Evolutionary conservation across 2,113 vertebrate genomes (phyloP), one percentile per base, ranked within the genome.

Genomic region (Hoplias malabaricus): DNA sequence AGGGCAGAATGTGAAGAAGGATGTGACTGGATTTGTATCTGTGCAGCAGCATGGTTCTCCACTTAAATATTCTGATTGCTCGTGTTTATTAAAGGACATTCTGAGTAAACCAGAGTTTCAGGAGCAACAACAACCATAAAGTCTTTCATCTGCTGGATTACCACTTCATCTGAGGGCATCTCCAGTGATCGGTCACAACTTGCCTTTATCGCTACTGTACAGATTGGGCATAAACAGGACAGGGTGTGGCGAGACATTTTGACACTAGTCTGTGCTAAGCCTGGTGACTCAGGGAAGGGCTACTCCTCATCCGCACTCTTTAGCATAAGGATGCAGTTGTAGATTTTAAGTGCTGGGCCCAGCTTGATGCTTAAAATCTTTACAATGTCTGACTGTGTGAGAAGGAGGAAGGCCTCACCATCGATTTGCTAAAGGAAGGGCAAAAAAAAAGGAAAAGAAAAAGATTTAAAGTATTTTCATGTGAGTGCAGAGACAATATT

Each of bases 321-420:
- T 85, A 97, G 90, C 95, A 96, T 95, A 68, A 96, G 93, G 78
- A 97, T 97, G 78, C 95, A 94, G 13, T 95, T 96, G 88, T 94
- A 97, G 80, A 98, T 96, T 89, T 97, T 99, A 76, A 98, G 89
- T 27, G 95, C 96, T 2, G 96, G 96, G 10, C 95, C 96, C 63
- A 96, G 90, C 82, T 98, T 96, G 87, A 98, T 94, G 73, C 92
- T 93, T 77, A 98, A 93, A 70, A 98, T 96, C 91, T 97, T 96
- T 53, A 97, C 93, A 0, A 96, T 94, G 90, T 98, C 97, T 0
- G 80, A 88, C 84, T 96, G 95, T n/a, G 95, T 97, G 71, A 98
- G 95, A 29, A 98, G 94, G 66, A 98, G 93, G 86, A 99, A 98
- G 53, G 96, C 94, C 85, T 95, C 95, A 0, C 96, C 95, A 0